Evolutionary conservation across 2,113 vertebrate genomes (phyloP), one percentile per base, ranked within the genome.

Genomic region (Seriola rivoliana): DNA sequence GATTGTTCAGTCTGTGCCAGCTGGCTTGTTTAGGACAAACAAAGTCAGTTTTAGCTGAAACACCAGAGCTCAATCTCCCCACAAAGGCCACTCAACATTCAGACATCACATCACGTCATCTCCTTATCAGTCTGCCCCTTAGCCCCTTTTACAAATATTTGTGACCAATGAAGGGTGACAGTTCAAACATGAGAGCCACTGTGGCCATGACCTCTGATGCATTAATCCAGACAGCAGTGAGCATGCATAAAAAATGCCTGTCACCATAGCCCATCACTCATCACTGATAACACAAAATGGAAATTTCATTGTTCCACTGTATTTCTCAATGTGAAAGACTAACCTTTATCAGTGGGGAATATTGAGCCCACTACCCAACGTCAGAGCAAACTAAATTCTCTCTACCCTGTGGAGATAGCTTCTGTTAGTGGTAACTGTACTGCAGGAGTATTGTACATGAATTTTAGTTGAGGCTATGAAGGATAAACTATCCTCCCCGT

Each of bases 131-230:
- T 36, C 62, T 75, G 74, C 36, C 50, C 73, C 84, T 64, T 21
- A 19, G 73, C 58, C 40, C 36, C 54, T 69, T 92, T 40, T 58
- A 23, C 84, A 93, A 90, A 91, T 84, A 90, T 87, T 84, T 84
- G 80, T n/a, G 25, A 44, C 21, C 12, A 16, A 21, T 32, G 46
- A 67, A 58, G 76, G 80, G 55, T 34, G 57, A 80, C 58, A 54
- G 67, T 32, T 86, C 60, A 85, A 72, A 81, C 76, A 80, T 44
- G 19, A 54, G 8, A 29, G 48, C 17, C 32, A 54, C 25, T 4
- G 25, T 4, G 62, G 63, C 44, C 36, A 21, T 66, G 54, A 78
- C 32, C 12, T 46, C 50, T 2, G 10, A 29, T 50, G 67, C 57
- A 73, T 52, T 40, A 50, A 58, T 71, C 17, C 46, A 44, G 13